Evolutionary conservation across 2,888 invertebrate genomes (phyloP).

Genomic region (Volucella inanis): DNA sequence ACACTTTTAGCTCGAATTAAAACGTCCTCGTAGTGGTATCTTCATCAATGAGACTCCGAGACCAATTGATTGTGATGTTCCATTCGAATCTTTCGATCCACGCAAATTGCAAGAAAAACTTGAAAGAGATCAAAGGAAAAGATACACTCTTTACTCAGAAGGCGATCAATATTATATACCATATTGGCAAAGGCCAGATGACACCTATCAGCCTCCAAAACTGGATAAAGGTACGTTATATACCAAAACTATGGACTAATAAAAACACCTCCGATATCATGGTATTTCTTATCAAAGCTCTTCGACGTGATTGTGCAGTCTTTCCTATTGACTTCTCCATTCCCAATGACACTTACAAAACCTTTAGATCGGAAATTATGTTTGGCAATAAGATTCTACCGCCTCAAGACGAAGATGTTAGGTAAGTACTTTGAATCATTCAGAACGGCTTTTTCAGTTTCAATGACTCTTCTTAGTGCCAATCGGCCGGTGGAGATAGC

Average conservation of each 20-base stretch:
- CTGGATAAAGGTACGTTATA: not conserved
- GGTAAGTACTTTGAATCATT: not conserved
- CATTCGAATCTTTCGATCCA: constrained; percentile 80
- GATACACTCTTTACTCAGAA: constrained; percentile 77
- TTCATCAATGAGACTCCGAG: constrained; percentile 80
- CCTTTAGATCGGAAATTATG: constrained; percentile 78
- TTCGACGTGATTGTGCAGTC: constrained; percentile 26
- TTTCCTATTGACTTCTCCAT: constrained; percentile 72
- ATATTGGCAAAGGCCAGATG: constrained; percentile 12
- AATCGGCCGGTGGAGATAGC: constrained; percentile 79
- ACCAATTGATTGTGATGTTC: constrained; percentile 76
- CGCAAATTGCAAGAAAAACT: constrained; percentile 80
- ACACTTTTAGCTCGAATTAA: constrained; percentile 78
- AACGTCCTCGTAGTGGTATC: constrained; percentile 81
- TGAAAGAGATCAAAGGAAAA: constrained; percentile 77
- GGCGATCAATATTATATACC: constrained; percentile 46
- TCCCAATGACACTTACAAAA: constrained; percentile 80
- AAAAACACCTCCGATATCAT: not conserved
- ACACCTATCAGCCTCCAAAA: not conserved
- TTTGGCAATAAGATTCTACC: constrained; percentile 78
- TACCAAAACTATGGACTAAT: not conserved
- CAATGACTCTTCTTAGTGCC: constrained; percentile 72
- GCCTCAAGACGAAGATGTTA: not conserved
- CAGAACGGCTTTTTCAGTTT: no score
- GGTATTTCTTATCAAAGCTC: constrained; percentile 1